Conservation (phyloP, 2,888 invertebrate genomes). For the Oxycera nigricornis region DNA sequence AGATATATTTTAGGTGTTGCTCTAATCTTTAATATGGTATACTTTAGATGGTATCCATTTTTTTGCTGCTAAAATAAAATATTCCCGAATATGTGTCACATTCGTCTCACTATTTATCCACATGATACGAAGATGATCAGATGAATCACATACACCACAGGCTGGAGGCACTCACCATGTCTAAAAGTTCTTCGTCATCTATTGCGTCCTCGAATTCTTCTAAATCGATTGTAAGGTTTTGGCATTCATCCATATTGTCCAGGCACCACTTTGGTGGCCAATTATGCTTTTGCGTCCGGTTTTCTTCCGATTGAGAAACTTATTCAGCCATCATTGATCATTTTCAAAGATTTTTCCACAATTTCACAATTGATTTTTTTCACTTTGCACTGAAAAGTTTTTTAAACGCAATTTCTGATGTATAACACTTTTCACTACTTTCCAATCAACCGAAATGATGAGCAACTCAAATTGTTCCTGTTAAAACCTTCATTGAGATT, state of each 20-base stretch:
- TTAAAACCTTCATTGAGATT: not conserved
- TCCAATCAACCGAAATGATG: not conserved
- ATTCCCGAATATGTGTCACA: no score
- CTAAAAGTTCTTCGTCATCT: constrained; percentile 48
- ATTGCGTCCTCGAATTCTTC: constrained; percentile 57
- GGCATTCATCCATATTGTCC: constrained; percentile 63
- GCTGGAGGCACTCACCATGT: constrained; percentile 41
- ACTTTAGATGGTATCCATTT: no score
- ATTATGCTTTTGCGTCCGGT: not conserved
- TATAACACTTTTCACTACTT: constrained; percentile 6
- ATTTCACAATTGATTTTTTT: constrained; percentile 32
- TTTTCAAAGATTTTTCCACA: constrained; percentile 36
- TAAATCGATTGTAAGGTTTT: constrained; percentile 60
- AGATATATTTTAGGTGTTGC: no score
- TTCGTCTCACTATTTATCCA: not conserved
- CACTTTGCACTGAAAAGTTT: not conserved
- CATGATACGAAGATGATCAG: not conserved
- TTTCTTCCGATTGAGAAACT: constrained; percentile 22
- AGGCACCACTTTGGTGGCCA: constrained; percentile 43
- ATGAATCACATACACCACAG: not conserved
- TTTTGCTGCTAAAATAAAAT: no score
- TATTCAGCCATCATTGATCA: constrained; percentile 41
- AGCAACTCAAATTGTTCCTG: not conserved
- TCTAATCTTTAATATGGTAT: no score
- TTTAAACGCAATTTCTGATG: not conserved